Evolutionary conservation across 2,113 vertebrate species (phyloP).

Genomic region (Campylorhamphus procurvoides): DNA sequence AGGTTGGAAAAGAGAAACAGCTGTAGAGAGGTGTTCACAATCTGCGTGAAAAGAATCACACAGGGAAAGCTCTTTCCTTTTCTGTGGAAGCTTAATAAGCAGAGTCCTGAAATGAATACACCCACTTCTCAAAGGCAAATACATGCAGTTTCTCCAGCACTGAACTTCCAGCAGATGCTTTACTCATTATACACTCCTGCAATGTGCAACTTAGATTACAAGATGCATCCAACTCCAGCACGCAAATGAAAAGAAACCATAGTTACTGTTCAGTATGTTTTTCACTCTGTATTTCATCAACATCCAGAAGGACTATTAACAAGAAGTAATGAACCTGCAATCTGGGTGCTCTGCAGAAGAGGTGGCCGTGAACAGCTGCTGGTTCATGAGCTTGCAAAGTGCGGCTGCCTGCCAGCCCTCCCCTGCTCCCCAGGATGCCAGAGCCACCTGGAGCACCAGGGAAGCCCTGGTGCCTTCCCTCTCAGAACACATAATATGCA

Average conservation of each 20-base stretch:
- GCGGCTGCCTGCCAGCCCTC: fast-evolving
- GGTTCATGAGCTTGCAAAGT: neutral
- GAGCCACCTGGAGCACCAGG: fast-evolving
- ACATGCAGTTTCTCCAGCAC: neutral
- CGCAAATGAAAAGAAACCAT: neutral
- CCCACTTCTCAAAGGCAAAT: neutral
- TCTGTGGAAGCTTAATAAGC: neutral
- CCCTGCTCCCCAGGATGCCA: neutral
- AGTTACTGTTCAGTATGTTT: neutral
- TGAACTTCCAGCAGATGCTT: neutral
- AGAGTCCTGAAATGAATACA: neutral
- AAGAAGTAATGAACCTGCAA: neutral
- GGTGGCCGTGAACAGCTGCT: neutral
- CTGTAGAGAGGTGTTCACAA: neutral
- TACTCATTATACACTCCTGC: neutral
- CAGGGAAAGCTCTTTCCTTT: neutral
- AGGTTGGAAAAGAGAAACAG: neutral
- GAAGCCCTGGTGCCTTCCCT: neutral
- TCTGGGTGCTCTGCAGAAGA: neutral
- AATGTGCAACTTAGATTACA: neutral
- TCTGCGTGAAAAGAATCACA: neutral
- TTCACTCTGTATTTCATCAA: neutral
- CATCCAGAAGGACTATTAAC: neutral
- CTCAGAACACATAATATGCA: fast-evolving
- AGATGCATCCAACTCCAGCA: neutral